These are phyloP conservation scores for Folsomia candida DNA, from an alignment of 2,888 invertebrate species.

Conservation along the genomic window DNA sequence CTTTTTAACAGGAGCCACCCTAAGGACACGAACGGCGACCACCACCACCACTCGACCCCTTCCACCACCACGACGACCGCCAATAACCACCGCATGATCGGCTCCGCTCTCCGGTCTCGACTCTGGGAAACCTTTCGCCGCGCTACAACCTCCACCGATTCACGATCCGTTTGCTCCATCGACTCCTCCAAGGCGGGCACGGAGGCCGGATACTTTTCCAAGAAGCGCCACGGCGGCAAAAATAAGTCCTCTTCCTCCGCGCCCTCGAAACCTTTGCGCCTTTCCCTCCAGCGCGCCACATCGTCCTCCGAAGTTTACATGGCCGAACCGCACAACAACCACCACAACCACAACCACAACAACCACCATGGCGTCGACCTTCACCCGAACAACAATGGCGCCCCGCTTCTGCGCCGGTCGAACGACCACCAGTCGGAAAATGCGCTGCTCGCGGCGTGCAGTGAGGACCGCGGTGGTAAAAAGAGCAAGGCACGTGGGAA, in stretches of 20 bases:
- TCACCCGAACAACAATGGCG: background rate
- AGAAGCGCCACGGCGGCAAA: conserved; percentile 36
- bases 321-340: background rate
- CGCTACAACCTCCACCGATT: conserved; percentile 48
- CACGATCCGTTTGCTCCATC: conserved; percentile 49
- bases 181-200: conserved; percentile 39
- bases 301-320: conserved; percentile 56
- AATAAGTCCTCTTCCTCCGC: conserved; percentile 58
- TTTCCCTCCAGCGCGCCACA: conserved; percentile 78
- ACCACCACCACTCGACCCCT: too few species aligned
- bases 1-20: too few species aligned
- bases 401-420: too few species aligned
- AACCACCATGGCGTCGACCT: background rate
- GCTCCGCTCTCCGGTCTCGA: too few species aligned
- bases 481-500: background rate
- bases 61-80: too few species aligned
- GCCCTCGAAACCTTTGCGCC: conserved; percentile 77
- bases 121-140: conserved; percentile 51
- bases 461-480: background rate
- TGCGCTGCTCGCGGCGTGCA: background rate
- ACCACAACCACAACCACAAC: background rate
- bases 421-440: background rate
- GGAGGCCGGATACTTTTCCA: conserved; percentile 47
- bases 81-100: too few species aligned
- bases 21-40: too few species aligned